Evolutionary conservation across 2,113 vertebrate species (phyloP).

Genomic region (Forbesichthys papilliferus): DNA sequence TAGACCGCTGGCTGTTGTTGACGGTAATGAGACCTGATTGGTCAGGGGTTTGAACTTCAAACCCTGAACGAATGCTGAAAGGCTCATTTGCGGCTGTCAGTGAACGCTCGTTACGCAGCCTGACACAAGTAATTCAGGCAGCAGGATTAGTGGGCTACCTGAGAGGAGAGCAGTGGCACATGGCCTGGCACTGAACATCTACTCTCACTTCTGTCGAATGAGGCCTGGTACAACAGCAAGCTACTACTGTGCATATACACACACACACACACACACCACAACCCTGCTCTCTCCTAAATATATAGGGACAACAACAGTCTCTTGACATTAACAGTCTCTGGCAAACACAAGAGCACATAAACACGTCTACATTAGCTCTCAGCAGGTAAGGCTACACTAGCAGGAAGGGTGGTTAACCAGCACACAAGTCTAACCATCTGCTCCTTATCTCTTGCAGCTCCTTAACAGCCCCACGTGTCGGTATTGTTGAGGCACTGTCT

Average conservation of each 20-base stretch:
- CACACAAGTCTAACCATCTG: conserved; percentile 28
- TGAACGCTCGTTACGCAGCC: conserved; percentile 46
- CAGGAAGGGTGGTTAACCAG: too few relatives aligned
- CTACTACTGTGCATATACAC: conserved; percentile 16
- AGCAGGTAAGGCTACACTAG: conserved; percentile 37
- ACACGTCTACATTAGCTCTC: conserved; percentile 45
- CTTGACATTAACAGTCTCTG: conserved; percentile 56
- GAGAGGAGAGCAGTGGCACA: conserved; percentile 60
- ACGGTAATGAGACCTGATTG: conserved; percentile 70
- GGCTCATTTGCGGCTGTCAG: conserved; percentile 40
- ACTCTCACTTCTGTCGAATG: conserved; percentile 45
- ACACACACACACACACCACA: background rate
- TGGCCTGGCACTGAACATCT: background rate
- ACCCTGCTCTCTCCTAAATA: conserved; percentile 46
- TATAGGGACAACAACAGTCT: conserved; percentile 63
- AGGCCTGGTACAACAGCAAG: conserved; percentile 34
- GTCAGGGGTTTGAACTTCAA: conserved; percentile 56
- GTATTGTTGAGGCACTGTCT: conserved; percentile 45
- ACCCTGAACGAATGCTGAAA: conserved; percentile 53
- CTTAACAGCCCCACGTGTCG: conserved; percentile 30
- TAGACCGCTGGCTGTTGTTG: conserved; percentile 68
- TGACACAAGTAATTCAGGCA: conserved; percentile 35
- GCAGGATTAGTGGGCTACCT: conserved; percentile 63
- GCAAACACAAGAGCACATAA: conserved; percentile 19
- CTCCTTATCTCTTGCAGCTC: conserved; percentile 27